phyloP scores from a whole-genome alignment of 1,140 invertebrate genomes.

The Zophobas atratus region DNA sequence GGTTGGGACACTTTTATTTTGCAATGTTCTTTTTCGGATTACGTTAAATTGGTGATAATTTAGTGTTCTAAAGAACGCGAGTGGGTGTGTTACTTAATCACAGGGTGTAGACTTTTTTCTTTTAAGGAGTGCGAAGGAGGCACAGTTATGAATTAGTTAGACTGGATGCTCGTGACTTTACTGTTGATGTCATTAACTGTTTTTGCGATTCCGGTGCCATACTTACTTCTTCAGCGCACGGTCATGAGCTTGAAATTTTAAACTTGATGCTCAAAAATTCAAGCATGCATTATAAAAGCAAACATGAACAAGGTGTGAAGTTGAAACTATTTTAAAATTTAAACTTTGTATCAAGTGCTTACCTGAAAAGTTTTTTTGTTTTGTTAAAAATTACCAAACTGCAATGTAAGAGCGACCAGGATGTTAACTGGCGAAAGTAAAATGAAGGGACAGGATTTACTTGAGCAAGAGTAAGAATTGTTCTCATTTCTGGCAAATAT shows the following conservation, averaged over 20 bases:
- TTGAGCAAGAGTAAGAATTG: no score
- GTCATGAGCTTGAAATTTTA: neutral
- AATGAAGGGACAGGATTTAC: no score
- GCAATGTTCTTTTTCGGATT: slow-evolving; percentile 5
- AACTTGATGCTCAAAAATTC: no score
- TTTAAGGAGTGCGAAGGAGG: slow-evolving; percentile 27
- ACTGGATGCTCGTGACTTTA: slow-evolving; percentile 26
- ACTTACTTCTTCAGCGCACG: neutral
- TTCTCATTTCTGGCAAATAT: no score
- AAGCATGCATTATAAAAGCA: no score
- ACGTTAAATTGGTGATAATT: slow-evolving; percentile 8
- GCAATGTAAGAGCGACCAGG: no score
- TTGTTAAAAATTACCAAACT: no score
- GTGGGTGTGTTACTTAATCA: slow-evolving; percentile 18
- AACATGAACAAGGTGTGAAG: no score
- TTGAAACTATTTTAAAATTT: no score
- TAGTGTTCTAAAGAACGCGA: neutral
- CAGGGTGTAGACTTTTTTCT: slow-evolving; percentile 15
- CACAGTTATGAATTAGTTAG: slow-evolving; percentile 38
- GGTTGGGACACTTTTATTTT: slow-evolving; percentile 23
- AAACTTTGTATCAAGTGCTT: no score
- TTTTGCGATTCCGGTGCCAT: slow-evolving; percentile 30
- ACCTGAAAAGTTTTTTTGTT: no score
- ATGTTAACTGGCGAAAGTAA: no score
- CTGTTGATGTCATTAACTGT: slow-evolving; percentile 39